These are phyloP conservation scores for Trisateles emortualis DNA, from an alignment of 2,888 invertebrate species.

Conservation along the genomic window DNA sequence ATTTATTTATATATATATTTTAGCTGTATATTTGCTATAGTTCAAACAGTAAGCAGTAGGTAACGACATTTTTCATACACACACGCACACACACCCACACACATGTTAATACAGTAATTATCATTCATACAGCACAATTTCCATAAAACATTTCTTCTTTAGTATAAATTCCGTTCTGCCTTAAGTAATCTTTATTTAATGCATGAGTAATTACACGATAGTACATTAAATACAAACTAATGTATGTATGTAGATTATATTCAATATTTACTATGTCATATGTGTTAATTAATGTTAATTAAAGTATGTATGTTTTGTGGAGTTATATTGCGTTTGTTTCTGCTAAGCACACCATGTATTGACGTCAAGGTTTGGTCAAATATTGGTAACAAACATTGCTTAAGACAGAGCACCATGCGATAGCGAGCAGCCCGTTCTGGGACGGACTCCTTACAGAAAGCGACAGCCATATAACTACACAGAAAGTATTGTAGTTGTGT, in stretches of 20 bases:
- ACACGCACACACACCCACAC: too few species aligned
- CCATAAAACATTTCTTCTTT: conserved; percentile 7
- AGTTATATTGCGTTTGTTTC: not conserved
- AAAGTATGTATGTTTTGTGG: conserved; percentile 1
- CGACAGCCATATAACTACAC: too few species aligned
- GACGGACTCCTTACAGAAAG: too few species aligned
- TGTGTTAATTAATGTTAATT: conserved; percentile 9
- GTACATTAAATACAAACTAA: conserved; percentile 7
- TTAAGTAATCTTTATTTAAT: not conserved
- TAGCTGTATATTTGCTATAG: too few species aligned
- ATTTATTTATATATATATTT: too few species aligned
- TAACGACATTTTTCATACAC: too few species aligned
- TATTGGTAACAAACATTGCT: too few species aligned
- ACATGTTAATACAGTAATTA: not conserved
- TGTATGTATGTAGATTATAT: conserved; percentile 7
- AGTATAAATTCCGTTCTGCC: conserved; percentile 59
- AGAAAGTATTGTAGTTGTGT: too few species aligned
- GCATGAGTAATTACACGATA: conserved; percentile 4
- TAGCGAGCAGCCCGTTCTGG: too few species aligned
- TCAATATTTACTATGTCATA: not conserved
- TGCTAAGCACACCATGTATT: not conserved
- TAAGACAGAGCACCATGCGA: too few species aligned
- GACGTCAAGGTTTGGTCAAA: too few species aligned
- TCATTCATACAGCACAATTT: not conserved
- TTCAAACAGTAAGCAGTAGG: too few species aligned